Conservation (phyloP, 2,888 invertebrate species). For the Drymonia ruficornis region DNA sequence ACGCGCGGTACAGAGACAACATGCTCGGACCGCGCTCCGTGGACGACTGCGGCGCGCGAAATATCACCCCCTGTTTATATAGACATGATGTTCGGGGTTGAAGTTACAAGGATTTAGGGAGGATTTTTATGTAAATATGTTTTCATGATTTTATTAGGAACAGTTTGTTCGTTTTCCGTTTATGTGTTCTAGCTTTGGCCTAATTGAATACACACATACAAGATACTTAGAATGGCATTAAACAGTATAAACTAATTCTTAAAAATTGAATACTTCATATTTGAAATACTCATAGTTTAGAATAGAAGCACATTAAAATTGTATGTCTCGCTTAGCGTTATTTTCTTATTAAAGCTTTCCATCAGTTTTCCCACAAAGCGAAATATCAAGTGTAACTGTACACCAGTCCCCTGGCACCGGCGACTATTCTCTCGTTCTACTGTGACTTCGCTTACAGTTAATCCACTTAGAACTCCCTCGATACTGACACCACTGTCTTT, state of each 20-base stretch:
- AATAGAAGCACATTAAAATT: too few species aligned
- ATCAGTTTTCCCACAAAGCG: conserved; percentile 19
- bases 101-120: conserved; percentile 7
- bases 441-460: conserved; percentile 57
- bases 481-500: conserved; percentile 27
- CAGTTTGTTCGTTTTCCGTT: neutral
- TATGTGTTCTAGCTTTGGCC: neutral
- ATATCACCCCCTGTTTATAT: conserved; percentile 17
- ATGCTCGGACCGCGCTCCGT: conserved; percentile 53
- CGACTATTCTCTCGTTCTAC: conserved; percentile 41
- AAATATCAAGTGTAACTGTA: conserved; percentile 42
- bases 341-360: neutral
- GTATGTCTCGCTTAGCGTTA: neutral
- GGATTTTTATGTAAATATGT: neutral
- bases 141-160: neutral
- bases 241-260: neutral
- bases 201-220: neutral
- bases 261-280: too few species aligned
- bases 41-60: conserved; percentile 47
- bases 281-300: too few species aligned
- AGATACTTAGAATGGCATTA: neutral
- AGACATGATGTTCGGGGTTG: conserved; percentile 17
- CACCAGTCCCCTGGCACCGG: conserved; percentile 39
- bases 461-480: conserved; percentile 57
- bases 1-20: conserved; percentile 82